Conservation (phyloP, 2,797 vertebrate species). For the Myotis daubentonii region DNA sequence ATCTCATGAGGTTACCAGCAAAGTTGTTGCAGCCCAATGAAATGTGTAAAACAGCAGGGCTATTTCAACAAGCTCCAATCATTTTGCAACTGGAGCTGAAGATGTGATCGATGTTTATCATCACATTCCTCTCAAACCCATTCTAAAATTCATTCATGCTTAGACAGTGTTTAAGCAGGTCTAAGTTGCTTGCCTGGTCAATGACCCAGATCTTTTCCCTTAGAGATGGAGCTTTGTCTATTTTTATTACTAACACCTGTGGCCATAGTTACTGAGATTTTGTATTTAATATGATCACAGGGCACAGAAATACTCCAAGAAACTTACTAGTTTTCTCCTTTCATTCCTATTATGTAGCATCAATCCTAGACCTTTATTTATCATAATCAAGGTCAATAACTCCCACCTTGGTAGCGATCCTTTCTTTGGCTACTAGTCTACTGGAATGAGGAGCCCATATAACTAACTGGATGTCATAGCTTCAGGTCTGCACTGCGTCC, state of each 20-base stretch:
- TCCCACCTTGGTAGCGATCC: background rate
- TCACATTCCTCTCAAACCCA: background rate
- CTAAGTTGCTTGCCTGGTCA: conserved; percentile 5
- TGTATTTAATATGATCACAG: background rate
- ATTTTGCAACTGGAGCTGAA: background rate
- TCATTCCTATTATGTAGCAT: background rate
- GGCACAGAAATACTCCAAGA: background rate
- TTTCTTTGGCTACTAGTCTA: background rate
- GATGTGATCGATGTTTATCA: background rate
- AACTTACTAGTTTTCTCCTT: background rate
- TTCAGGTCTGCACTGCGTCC: background rate
- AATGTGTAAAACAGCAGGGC: background rate
- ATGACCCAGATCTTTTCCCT: conserved; percentile 28
- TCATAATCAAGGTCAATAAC: background rate
- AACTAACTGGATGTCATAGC: background rate
- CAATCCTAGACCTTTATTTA: background rate
- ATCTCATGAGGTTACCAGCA: background rate
- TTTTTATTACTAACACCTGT: conserved; percentile 49
- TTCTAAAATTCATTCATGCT: conserved; percentile 31
- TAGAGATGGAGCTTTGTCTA: background rate
- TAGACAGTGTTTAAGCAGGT: background rate
- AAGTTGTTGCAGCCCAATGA: background rate
- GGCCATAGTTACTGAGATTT: background rate
- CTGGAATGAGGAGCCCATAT: background rate
- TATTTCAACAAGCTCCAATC: background rate